These are phyloP conservation scores for Rhopalosiphum padi DNA, from an alignment of 1,140 invertebrate genomes.

Conservation along the genomic window DNA sequence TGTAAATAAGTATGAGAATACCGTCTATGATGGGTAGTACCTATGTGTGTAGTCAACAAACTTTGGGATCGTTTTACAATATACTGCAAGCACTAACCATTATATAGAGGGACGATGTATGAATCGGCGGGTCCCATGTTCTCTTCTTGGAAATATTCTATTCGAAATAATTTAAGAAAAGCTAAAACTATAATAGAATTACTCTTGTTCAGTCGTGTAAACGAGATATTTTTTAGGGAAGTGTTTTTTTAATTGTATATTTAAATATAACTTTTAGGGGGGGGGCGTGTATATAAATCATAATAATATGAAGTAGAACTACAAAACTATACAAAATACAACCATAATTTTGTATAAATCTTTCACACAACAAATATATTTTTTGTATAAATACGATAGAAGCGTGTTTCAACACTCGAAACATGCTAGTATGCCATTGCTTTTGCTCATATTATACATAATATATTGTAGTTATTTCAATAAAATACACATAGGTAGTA, in stretches of 20 bases:
- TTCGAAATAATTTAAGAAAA: background rate
- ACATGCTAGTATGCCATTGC: no score
- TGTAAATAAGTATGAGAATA: background rate
- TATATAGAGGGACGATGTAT: background rate
- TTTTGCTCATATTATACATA: background rate
- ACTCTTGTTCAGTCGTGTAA: background rate
- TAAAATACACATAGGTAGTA: background rate
- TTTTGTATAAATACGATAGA: background rate
- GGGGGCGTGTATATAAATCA: background rate
- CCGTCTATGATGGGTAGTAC: background rate
- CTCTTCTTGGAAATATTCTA: background rate
- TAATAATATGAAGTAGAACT: background rate
- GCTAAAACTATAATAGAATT: background rate
- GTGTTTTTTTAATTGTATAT: background rate
- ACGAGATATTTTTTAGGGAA: background rate
- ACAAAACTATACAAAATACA: background rate
- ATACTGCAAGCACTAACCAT: background rate
- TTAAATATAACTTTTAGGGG: background rate
- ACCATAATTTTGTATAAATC: background rate
- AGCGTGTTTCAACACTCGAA: no score
- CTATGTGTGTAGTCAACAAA: background rate
- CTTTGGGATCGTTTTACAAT: background rate
- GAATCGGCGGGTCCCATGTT: background rate
- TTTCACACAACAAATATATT: background rate
- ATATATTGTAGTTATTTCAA: background rate